These are phyloP conservation scores for Epirrhoe alternata DNA, from an alignment of 2,888 invertebrate genomes.

Conservation along the genomic window DNA sequence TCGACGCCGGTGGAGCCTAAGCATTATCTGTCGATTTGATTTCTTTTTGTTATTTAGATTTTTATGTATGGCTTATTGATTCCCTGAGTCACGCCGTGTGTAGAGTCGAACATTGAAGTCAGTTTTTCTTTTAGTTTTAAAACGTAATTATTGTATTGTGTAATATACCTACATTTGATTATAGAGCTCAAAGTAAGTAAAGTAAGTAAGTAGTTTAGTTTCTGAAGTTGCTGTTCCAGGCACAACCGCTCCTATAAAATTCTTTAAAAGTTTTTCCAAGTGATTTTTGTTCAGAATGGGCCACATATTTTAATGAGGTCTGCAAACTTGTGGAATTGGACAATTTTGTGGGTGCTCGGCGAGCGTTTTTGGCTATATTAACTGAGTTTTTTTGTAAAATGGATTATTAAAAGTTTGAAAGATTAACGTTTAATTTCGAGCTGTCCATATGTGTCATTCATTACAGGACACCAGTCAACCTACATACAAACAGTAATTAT, in stretches of 20 bases:
- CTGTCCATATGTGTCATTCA: no score
- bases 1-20: no score
- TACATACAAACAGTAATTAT: no score
- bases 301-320: conserved; percentile 16
- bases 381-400: neutral
- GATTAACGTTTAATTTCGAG: no score
- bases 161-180: conserved; percentile 7
- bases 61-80: no score
- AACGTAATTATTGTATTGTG: no score
- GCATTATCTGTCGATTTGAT: no score
- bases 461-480: no score
- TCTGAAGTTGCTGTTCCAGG: conserved; percentile 8
- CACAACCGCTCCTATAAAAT: conserved; percentile 5
- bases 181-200: conserved; percentile 5
- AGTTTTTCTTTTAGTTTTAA: no score
- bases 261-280: conserved; percentile 7
- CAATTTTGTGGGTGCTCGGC: neutral
- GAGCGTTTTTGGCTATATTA: conserved; percentile 1
- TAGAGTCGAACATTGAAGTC: no score
- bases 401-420: neutral
- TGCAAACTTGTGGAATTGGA: conserved; percentile 5
- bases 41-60: no score
- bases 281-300: conserved; percentile 10
- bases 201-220: conserved; percentile 1
- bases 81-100: no score